Conservation (phyloP, 2,113 vertebrate species). For the Gila orcuttii region DNA sequence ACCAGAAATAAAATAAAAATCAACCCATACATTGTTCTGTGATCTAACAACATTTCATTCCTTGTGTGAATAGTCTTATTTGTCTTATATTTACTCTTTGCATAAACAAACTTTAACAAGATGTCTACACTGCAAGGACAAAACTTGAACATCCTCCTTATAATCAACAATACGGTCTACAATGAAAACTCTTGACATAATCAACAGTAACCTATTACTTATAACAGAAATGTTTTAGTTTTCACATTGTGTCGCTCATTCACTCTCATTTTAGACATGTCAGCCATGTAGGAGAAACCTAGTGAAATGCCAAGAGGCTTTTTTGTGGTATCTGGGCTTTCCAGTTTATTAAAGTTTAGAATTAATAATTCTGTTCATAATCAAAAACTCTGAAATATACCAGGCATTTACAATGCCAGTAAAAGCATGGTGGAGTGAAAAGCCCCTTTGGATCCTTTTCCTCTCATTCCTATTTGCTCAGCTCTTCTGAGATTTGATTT, state of each 20-base stretch:
- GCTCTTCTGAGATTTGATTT: slow-evolving; percentile 49
- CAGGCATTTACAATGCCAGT: background rate
- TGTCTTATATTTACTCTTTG: background rate
- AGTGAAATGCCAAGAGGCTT: background rate
- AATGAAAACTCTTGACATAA: background rate
- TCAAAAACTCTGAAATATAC: background rate
- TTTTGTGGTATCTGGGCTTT: background rate
- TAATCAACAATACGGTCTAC: background rate
- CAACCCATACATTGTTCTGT: background rate
- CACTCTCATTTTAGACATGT: background rate
- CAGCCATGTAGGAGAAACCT: background rate
- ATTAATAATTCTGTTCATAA: background rate
- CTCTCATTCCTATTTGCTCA: slow-evolving; percentile 40
- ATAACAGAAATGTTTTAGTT: background rate
- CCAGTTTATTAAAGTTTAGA: background rate
- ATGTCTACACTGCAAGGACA: background rate
- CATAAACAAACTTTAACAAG: background rate
- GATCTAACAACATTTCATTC: background rate
- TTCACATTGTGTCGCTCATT: background rate
- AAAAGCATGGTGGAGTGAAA: background rate
- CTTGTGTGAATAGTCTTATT: background rate
- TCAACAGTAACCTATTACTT: background rate
- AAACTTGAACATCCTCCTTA: slow-evolving; percentile 11
- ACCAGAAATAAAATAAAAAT: background rate
- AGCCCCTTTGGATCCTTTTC: slow-evolving; percentile 20